Evolutionary conservation across 2,113 vertebrate genomes (phyloP), one percentile per base, ranked within the genome.

Genomic region (Carassius gibelio): DNA sequence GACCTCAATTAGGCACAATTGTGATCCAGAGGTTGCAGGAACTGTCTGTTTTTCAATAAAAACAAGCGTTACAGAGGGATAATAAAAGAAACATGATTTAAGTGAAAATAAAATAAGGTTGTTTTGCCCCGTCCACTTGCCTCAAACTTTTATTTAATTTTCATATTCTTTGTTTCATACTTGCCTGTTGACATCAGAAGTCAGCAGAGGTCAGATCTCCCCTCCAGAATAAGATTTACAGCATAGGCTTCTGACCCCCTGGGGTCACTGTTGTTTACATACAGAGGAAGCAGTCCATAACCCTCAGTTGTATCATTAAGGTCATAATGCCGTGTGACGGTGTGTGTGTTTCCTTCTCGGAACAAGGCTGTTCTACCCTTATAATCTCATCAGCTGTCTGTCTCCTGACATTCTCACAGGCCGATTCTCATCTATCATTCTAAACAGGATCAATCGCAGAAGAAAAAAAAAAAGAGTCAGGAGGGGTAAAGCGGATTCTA

Each of bases 201-300:
- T 77, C 26, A 68, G 64, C 30, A 76, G 50, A 76, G 8, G 75
- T 59, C 74, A 52, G 21, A 74, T 48, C 42, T 5, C 45, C 69
- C 69, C 64, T 14, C 45, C 48, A 30, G 23, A 11, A 61, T 59
- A 13, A 21, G 52, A 62, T 79, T 36, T 15, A 84, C 42, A 30
- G 23, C 26, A 75, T 4, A 38, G 48, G 38, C 52, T 45, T 26
- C 55, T 83, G 81, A 75, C 55, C 66, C 45, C 14, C 34, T 3
- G 5, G 15, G 45, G 68, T 69, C 38, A 38, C 68, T 79, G 11
- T 52, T 19, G 85, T 84, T 75, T 75, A 84, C 42, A 23, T 50
- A 23, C 10, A 64, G 36, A 75, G 38, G 71, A 62, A 62, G 69
- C 26, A 10, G 19, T 59, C 9, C 15, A 38, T 71, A 42, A 59